phyloP scores from a whole-genome alignment of 2,888 invertebrate genomes.

The Oeneis ivallda region DNA sequence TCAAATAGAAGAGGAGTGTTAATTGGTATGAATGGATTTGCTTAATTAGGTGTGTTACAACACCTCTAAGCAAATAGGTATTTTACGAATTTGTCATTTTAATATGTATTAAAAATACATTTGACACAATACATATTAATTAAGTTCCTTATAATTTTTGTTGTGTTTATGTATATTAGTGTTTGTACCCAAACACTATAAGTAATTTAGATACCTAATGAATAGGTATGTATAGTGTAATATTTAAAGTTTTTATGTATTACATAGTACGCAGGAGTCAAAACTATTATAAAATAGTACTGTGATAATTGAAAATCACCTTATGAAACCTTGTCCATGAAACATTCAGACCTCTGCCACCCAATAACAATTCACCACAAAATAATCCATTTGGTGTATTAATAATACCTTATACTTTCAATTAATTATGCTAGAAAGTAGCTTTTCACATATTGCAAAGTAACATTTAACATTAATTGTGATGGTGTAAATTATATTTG shows the following conservation, averaged over 20 bases:
- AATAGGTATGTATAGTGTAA: not conserved
- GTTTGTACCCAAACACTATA: not conserved
- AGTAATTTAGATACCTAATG: not conserved
- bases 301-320: constrained; percentile 5
- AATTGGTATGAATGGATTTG: too few relatives aligned
- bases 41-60: too few relatives aligned
- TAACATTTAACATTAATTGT: constrained; percentile 44
- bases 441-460: constrained; percentile 36
- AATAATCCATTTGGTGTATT: not conserved
- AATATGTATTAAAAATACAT: too few relatives aligned
- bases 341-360: not conserved
- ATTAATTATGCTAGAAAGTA: not conserved
- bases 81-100: too few relatives aligned
- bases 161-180: not conserved
- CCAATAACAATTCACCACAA: not conserved
- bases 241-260: not conserved
- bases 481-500: constrained; percentile 57
- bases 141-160: not conserved
- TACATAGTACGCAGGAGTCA: not conserved
- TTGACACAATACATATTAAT: too few relatives aligned
- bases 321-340: too few relatives aligned
- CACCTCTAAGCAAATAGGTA: too few relatives aligned
- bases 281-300: not conserved
- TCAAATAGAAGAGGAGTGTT: too few relatives aligned
- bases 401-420: not conserved